Conservation (phyloP, 1,140 invertebrate species). For the Drusus annulatus region DNA sequence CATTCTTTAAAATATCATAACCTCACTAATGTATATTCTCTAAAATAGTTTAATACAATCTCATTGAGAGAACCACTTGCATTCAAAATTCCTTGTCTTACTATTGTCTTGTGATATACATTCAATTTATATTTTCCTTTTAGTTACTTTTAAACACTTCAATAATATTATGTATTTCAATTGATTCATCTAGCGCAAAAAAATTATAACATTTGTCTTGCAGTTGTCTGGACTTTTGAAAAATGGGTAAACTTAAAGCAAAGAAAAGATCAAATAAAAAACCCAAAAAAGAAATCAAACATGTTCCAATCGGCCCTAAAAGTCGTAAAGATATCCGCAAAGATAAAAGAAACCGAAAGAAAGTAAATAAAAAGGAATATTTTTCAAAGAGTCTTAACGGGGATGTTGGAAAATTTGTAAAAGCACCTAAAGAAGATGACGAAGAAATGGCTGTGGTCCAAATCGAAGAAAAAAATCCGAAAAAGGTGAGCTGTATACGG, state of each 20-base stretch:
- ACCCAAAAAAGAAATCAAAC: slow-evolving; percentile 52
- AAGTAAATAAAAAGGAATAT: slow-evolving; percentile 70
- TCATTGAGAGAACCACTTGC: no score
- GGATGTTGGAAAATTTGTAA: slow-evolving; percentile 52
- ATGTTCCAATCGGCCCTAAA: slow-evolving; percentile 53
- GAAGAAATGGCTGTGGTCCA: slow-evolving; percentile 45
- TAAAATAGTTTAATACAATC: no score
- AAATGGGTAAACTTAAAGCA: slow-evolving; percentile 45
- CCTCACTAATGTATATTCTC: no score
- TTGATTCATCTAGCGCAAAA: background rate
- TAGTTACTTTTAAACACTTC: background rate
- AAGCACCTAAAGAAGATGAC: slow-evolving; percentile 61
- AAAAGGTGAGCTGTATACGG: no score
- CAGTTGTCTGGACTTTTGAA: background rate
- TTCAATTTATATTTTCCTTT: no score
- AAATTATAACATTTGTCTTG: background rate
- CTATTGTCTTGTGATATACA: no score
- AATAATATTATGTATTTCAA: background rate
- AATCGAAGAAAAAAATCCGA: no score
- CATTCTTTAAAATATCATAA: no score
- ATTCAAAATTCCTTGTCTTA: no score
- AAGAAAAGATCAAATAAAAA: slow-evolving; percentile 35
- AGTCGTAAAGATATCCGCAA: slow-evolving; percentile 76
- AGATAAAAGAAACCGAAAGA: slow-evolving; percentile 71
- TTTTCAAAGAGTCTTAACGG: slow-evolving; percentile 63